phyloP scores from a whole-genome alignment of 2,113 vertebrate genomes.

The Zosterops pallidus region DNA sequence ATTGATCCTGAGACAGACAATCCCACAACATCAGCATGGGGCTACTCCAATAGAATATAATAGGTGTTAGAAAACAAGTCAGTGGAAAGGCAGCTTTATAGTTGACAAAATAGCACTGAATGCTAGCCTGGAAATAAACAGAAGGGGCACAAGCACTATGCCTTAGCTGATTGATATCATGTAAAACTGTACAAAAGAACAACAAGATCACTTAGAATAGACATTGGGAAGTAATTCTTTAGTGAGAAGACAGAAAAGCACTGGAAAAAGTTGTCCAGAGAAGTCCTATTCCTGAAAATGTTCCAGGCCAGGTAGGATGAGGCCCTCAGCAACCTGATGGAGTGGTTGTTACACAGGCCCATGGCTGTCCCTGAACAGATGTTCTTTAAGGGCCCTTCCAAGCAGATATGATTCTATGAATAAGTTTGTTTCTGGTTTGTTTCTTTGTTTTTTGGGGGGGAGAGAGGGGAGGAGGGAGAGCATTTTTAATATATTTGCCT shows the following conservation, averaged over 20 bases:
- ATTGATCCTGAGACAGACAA: neutral
- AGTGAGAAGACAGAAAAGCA: neutral
- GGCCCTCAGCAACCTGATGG: neutral
- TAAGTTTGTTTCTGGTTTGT: neutral
- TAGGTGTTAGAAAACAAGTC: neutral
- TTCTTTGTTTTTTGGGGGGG: no score
- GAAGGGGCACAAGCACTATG: neutral
- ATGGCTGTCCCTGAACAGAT: neutral
- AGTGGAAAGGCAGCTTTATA: neutral
- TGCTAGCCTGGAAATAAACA: neutral
- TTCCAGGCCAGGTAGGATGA: no score
- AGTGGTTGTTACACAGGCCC: neutral
- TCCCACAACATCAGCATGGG: neutral
- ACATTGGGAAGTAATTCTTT: neutral
- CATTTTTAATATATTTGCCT: neutral
- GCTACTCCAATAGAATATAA: neutral
- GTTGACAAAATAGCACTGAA: neutral
- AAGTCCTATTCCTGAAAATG: neutral
- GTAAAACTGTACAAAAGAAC: neutral
- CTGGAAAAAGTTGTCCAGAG: neutral
- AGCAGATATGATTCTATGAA: neutral
- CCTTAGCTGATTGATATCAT: neutral
- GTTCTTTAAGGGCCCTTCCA: neutral
- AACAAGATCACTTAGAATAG: neutral
- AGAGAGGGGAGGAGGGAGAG: fast-evolving